Base-by-base conservation (phyloP, 2,888 invertebrate species). In the Yponomeuta plumbellus region DNA sequence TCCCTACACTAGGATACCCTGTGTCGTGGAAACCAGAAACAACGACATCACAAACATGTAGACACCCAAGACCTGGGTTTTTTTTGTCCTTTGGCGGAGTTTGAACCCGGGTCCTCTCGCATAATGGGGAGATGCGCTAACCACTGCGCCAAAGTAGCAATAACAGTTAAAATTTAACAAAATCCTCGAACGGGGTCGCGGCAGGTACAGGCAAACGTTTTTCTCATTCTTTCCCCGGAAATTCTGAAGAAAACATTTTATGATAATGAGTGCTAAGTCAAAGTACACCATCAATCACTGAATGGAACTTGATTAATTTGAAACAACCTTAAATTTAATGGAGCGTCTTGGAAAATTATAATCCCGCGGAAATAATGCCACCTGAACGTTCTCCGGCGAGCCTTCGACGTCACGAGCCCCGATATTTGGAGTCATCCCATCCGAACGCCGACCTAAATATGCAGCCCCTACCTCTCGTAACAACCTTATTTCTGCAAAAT, bases 361-460 rank as follows among this genome's bases (percentile, higher is more conserved):
- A 20, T 20, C 62, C 39, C 20, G 39, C 17, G 39, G 26, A 61
- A 59, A 59, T 59, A 22, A 59, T 59, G 13, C 39, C 20, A 62
- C 62, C 62, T 62, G 62, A 62, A 39, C 11, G n/a, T 62, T 62
- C 6, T 39, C 62, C 39, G 21, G 20, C 39, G 6, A 34, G 26
- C 34, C 34, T 10, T 39, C n/a, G 62, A 62, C 62, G 39, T 62
- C 62, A 62, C 59, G n/a, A 23, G 62, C 40, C 63, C 17, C 44
- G 44, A 63, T 63, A 63, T 63, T 63, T 63, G 40, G 63, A 63
- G 6, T 21, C 44, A 63, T 44, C 40, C 63, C 22, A 11, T 63
- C 40, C 63, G 22, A 63, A 63, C 63, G 40, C 3, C 63, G 63
- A 63, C 63, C 63, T 44, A 63, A 63, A 63, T 63, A 63, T 63